Evolutionary conservation across 2,113 vertebrate species (phyloP).

Genomic region (Campylomormyrus numenius): DNA sequence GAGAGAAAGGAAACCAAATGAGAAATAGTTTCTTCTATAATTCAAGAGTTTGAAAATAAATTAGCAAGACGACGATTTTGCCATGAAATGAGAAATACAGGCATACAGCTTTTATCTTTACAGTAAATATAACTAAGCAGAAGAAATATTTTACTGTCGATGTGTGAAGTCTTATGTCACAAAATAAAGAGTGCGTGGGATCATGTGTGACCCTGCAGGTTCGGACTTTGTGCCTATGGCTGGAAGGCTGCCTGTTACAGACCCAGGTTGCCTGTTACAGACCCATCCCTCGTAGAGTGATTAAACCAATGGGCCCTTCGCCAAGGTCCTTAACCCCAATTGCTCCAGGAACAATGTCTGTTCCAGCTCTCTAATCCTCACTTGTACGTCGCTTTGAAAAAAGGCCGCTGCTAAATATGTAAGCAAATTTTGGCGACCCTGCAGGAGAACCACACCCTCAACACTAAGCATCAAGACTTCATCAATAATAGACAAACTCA

Average conservation of each 20-base stretch:
- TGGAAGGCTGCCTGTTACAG: not conserved
- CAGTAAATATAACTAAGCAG: not conserved
- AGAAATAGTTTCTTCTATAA: not conserved
- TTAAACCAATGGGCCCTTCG: not conserved
- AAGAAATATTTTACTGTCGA: not conserved
- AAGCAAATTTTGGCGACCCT: not conserved
- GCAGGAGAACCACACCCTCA: not conserved
- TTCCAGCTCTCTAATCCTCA: not conserved
- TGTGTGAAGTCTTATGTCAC: not conserved
- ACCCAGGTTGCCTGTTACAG: no score
- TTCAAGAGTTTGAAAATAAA: not conserved
- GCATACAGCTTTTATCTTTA: not conserved
- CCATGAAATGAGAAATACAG: not conserved
- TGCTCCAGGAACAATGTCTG: not conserved
- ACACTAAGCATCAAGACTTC: not conserved
- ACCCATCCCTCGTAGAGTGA: not conserved
- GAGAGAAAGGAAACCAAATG: not conserved
- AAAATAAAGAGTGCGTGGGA: not conserved
- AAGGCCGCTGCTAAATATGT: not conserved
- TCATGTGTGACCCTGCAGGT: not conserved
- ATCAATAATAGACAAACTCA: not conserved
- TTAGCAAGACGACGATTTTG: not conserved
- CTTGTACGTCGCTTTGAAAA: not conserved
- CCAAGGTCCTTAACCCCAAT: not conserved
- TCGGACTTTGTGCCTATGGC: not conserved